A percentile compares a stretch with the other conserved stretches of the same genome.
Conservation (phyloP, 2,113 vertebrate genomes). For the Accipiter virgatus region DNA sequence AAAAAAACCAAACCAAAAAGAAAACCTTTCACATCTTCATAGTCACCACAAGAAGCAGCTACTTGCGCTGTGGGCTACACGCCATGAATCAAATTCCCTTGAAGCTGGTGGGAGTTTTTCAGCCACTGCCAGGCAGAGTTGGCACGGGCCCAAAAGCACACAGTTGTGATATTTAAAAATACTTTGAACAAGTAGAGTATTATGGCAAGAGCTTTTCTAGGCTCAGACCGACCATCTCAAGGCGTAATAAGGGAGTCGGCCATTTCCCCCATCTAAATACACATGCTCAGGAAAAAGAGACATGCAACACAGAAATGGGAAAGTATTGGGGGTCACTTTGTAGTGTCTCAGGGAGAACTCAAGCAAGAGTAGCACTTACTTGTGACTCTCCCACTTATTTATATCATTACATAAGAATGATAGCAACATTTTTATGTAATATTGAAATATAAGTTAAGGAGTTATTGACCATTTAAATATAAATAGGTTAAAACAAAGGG, state of each 20-base stretch:
- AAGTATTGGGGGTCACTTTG: not conserved
- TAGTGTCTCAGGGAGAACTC: not conserved
- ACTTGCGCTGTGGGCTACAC: not conserved
- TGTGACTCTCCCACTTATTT: not conserved
- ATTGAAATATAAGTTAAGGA: not conserved
- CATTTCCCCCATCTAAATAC: not conserved
- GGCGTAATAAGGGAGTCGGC: not conserved
- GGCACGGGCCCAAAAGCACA: not conserved
- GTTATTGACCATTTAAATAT: not conserved
- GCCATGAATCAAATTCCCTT: not conserved
- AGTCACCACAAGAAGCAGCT: not conserved
- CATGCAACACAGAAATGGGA: fast-evolving
- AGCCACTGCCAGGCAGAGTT: not conserved
- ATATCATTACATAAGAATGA: not conserved
- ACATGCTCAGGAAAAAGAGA: not conserved
- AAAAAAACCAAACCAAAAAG: not conserved
- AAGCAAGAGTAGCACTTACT: not conserved
- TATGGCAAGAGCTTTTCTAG: not conserved
- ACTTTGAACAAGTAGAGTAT: not conserved
- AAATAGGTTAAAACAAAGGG: not conserved
- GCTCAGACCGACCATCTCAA: not conserved
- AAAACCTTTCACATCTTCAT: not conserved
- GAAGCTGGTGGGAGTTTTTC: not conserved
- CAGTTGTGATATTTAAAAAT: not conserved
- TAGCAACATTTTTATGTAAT: not conserved